Percentiles rank a stretch among this genome's conserved stretches.
Conservation (phyloP, 2,113 vertebrate species). For the Lophura nycthemera region DNA sequence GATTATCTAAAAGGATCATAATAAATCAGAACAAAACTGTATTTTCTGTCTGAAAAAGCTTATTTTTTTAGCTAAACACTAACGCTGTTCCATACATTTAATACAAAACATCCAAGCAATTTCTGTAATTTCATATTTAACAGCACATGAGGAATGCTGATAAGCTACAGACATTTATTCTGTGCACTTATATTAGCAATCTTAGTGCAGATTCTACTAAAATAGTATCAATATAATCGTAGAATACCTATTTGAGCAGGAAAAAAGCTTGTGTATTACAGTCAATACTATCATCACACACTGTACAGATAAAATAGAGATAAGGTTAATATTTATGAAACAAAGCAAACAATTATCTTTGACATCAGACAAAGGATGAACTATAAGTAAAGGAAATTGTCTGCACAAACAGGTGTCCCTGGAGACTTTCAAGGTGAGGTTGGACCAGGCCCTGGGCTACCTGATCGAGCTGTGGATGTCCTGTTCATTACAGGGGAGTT, state of each 20-base stretch:
- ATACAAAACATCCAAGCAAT: constrained; percentile 11
- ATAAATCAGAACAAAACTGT: constrained; percentile 33
- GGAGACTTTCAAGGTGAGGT: no score
- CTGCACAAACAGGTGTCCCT: not conserved
- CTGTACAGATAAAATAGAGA: not conserved
- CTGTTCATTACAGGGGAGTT: no score
- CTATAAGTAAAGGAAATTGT: not conserved
- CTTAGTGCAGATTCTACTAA: not conserved
- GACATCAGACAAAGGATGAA: not conserved
- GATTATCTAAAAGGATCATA: not conserved
- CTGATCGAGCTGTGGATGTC: no score
- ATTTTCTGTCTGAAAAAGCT: not conserved
- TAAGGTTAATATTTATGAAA: not conserved
- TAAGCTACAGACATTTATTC: not conserved
- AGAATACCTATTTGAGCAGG: not conserved
- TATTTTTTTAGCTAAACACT: not conserved
- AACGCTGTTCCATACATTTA: constrained; percentile 23
- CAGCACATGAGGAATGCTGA: not conserved
- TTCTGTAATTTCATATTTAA: constrained; percentile 28
- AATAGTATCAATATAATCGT: not conserved
- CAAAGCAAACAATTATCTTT: not conserved
- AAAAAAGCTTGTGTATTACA: not conserved
- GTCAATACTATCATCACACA: not conserved
- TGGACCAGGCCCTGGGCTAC: no score
- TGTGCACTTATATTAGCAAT: not conserved